Conservation (phyloP, 1,140 invertebrate genomes). For the Eumaeus atala region DNA sequence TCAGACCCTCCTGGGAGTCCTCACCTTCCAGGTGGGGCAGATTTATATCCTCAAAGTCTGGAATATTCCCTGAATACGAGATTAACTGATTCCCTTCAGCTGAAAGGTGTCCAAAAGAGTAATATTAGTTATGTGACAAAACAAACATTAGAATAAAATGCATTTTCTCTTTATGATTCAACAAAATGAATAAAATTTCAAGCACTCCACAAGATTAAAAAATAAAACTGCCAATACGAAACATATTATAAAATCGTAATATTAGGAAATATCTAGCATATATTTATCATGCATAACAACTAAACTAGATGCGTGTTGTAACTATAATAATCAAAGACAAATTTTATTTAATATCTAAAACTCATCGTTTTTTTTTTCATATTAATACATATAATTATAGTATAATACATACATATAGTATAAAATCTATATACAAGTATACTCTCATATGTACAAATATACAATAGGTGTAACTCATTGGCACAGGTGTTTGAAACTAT, state of each 20-base stretch:
- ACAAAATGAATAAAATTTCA: background rate
- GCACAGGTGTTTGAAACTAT: too few relatives aligned
- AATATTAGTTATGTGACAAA: slow-evolving; percentile 16
- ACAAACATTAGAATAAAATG: slow-evolving; percentile 6
- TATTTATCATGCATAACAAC: slow-evolving; percentile 7
- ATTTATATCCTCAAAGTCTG: slow-evolving; percentile 69
- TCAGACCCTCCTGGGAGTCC: slow-evolving; percentile 40
- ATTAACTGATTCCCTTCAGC: slow-evolving; percentile 72
- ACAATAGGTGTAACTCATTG: too few relatives aligned
- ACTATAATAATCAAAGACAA: background rate
- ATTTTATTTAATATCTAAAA: background rate
- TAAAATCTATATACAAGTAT: background rate
- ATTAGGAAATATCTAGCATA: slow-evolving; percentile 9
- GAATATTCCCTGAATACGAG: slow-evolving; percentile 70
- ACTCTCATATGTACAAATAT: background rate
- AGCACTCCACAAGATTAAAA: too few relatives aligned
- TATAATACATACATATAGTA: background rate
- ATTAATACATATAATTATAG: background rate
- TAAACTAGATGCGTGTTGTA: background rate
- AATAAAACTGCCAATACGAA: background rate
- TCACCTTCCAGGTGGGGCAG: slow-evolving; percentile 59
- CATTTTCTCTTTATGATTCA: background rate
- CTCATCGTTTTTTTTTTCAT: too few relatives aligned
- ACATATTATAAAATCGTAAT: background rate
- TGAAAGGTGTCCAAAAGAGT: slow-evolving; percentile 63